These are phyloP conservation scores for Philhelius pedissequus DNA, from an alignment of 2,888 invertebrate genomes.

Conservation along the genomic window DNA sequence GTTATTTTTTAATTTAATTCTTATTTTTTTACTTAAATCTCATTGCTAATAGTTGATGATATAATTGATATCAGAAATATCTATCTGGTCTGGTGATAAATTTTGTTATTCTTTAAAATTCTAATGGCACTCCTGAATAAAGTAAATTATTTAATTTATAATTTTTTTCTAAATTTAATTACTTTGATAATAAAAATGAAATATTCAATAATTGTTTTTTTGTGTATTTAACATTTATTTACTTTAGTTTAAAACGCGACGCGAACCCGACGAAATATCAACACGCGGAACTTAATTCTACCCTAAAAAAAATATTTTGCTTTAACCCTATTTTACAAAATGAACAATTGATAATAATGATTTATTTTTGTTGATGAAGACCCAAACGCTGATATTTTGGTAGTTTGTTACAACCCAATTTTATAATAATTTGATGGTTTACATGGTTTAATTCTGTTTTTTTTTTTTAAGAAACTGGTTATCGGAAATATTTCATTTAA, in stretches of 20 bases:
- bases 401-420: not conserved
- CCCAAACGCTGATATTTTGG: not conserved
- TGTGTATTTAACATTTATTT: slow-evolving; percentile 2
- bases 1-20: slow-evolving; percentile 39
- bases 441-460: not conserved
- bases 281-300: slow-evolving; percentile 59
- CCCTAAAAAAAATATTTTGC: slow-evolving; percentile 39
- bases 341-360: slow-evolving; percentile 22
- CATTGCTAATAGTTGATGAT: slow-evolving; percentile 50
- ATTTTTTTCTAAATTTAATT: not conserved
- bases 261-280: slow-evolving; percentile 65
- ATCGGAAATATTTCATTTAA: not conserved
- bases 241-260: slow-evolving; percentile 53
- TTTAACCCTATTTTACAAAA: slow-evolving; percentile 17
- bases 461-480: not conserved
- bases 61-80: slow-evolving; percentile 61
- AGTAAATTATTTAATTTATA: slow-evolving; percentile 5
- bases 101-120: slow-evolving; percentile 21
- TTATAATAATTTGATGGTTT: not conserved
- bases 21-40: slow-evolving; percentile 19
- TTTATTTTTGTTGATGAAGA: not conserved
- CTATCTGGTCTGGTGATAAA: slow-evolving; percentile 45
- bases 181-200: slow-evolving; percentile 54
- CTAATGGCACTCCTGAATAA: slow-evolving; percentile 61
- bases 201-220: slow-evolving; percentile 40